A percentile compares a stretch with the other conserved stretches of the same genome.
Evolutionary conservation across 2,888 invertebrate genomes (phyloP).

Genomic region (Chaetoderma sp.): DNA sequence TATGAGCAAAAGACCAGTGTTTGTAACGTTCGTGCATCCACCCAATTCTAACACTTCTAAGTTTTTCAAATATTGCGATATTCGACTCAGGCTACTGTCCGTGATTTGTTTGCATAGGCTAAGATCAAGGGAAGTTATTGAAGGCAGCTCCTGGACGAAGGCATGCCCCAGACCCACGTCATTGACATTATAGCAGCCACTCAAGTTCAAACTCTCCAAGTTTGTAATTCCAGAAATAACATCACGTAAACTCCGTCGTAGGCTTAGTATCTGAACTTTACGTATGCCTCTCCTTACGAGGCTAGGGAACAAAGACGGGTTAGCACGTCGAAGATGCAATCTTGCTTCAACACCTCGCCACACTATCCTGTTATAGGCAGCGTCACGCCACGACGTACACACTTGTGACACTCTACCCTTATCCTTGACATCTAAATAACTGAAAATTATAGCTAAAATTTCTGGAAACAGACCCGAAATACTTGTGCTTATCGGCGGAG

Average conservation of each 20-base stretch:
- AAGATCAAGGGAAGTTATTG: slow-evolving; percentile 84
- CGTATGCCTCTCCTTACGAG: slow-evolving; percentile 89
- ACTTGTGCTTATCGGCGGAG: slow-evolving; percentile 66
- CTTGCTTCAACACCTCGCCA: slow-evolving; percentile 95
- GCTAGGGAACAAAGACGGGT: slow-evolving; percentile 86
- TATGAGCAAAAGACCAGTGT: slow-evolving; percentile 86
- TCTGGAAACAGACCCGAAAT: slow-evolving; percentile 92
- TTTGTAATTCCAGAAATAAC: slow-evolving; percentile 88
- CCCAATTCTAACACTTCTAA: slow-evolving; percentile 89
- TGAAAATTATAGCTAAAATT: slow-evolving; percentile 90
- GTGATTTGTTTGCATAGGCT: slow-evolving; percentile 95
- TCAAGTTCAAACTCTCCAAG: slow-evolving; percentile 87
- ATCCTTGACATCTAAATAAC: slow-evolving; percentile 87
- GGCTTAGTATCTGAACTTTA: slow-evolving; percentile 87
- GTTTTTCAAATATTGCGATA: slow-evolving; percentile 85
- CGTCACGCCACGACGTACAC: slow-evolving; percentile 85
- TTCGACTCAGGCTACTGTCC: slow-evolving; percentile 87
- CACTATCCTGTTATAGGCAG: slow-evolving; percentile 90
- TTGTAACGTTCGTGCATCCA: slow-evolving; percentile 91
- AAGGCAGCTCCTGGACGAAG: slow-evolving; percentile 80
- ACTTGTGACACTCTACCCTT: slow-evolving; percentile 92
- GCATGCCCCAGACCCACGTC: slow-evolving; percentile 87
- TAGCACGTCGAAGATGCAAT: slow-evolving; percentile 83
- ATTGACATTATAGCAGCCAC: slow-evolving; percentile 93
- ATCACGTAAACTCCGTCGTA: slow-evolving; percentile 85